Base-by-base conservation (phyloP, 2,888 invertebrate genomes). In the Chloromyia formosa region DNA sequence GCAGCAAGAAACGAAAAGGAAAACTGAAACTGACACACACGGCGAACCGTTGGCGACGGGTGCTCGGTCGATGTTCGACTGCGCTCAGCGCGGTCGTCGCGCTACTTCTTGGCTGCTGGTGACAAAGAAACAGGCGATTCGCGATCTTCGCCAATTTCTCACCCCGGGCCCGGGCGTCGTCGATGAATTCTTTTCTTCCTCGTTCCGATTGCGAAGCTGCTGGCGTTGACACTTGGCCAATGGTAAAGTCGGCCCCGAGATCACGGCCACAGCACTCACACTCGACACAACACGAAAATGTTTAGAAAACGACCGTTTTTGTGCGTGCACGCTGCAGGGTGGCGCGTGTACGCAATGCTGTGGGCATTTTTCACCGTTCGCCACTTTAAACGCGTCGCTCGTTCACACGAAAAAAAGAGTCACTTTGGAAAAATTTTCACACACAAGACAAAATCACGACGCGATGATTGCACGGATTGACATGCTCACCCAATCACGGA, bases 61-160 rank as follows among this genome's bases (percentile, higher is more conserved):
- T 35, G 27, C 27, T 35, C 27, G 27, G 27, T 35, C 18, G 53
- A 35, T 18, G 62, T 18, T 54, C 2, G 1, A 18, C 27, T 40
- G 35, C 40, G 49, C 56, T 71, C 56, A 40, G 56, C 35, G 56
- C 71, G 56, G 56, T 61, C 35, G 16, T 23, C 27, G 14, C 68
- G 49, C 0, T 22, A 22, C 68, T 68, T 14, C 22, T 22, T 62
- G n/a, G 16, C n/a, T 20, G 45, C 4, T 71, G 16, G 58, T 40
- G 56, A 71, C 71, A 71, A 71, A 71, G 71, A 71, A 71, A 71
- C 71, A 2, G 5, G 16, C 69, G 69, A 69, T n/a, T 42, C 20
- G 54, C 54, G 12, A 35, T 66, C 45, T 66, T 22, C 14, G 62
- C 23, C 42, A 23, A 40, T 4, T 40, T 62, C 27, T 16, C 16